Evolutionary conservation across 2,888 invertebrate species (phyloP), one percentile per base, ranked within the genome.

Genomic region (Himalopsyche kuldschensis): DNA sequence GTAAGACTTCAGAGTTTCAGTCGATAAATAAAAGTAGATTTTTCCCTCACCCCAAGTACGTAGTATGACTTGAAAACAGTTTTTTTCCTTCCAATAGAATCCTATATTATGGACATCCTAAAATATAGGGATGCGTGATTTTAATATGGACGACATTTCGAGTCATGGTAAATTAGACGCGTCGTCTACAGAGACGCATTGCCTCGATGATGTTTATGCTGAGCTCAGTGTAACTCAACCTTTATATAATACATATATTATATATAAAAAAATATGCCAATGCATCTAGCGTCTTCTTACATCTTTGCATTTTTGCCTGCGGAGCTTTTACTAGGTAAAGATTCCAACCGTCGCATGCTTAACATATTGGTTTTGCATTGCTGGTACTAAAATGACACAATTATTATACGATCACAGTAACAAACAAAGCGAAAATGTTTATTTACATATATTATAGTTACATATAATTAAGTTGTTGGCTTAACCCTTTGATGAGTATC

Each of bases 151-250:
- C 75, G 85, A 85, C 85, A 82, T 84, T 85, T 83, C 80, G 55
- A 78, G 85, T 85, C 84, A 84, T 84, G 85, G 85, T 84, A 82
- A 82, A 85, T 84, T 85, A 85, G 79, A 82, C 80, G 79, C 82
- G 79, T 82, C 82, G 76, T 75, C 47, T 31, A 27, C 79, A 77
- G 78, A 78, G 47, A 32, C 76, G 41, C 63, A 48, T 55, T 80
- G 48, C 48, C 76, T 24, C 35, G 30, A 75, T 80, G 76, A 80
- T 32, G 47, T 6, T 15, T 46, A 31, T 79, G 82, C 17, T 69
- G 11, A 69, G 69, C 69, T 27, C 69, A 69, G 69, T 27, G 69
- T 30, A 69, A 69, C 69, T 69, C 69, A 69, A 69, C 69, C 69
- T 69, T 69, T 27, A 69, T 27, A 69, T 69, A 69, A 30, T n/a